These are phyloP conservation scores for Sebastes schlegelii DNA, from an alignment of 2,113 vertebrate species.

Conservation along the genomic window DNA sequence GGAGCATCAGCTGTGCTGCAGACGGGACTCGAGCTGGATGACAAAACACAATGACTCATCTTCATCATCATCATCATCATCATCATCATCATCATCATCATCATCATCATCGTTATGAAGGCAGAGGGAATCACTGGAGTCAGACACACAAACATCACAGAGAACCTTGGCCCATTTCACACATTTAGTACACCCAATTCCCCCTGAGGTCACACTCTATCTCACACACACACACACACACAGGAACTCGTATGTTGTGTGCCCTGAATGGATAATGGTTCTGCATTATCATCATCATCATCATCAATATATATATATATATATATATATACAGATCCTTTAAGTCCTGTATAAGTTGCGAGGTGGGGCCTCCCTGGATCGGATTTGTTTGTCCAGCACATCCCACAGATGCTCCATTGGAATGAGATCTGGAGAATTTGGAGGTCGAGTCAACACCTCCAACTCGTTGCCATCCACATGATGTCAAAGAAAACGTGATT, in stretches of 20 bases:
- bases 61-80: conserved; percentile 28
- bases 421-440: too few relatives aligned
- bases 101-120: conserved; percentile 8
- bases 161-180: conserved; percentile 69
- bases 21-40: not conserved
- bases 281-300: conserved; percentile 35
- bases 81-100: conserved; percentile 16
- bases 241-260: conserved; percentile 65
- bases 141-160: conserved; percentile 48
- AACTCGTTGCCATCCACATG: too few relatives aligned
- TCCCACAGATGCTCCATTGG: too few relatives aligned
- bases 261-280: conserved; percentile 76
- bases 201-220: conserved; percentile 34
- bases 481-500: too few relatives aligned
- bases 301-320: not conserved
- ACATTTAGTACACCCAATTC: conserved; percentile 59
- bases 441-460: too few relatives aligned
- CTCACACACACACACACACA: conserved; percentile 23
- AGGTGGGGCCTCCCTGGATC: too few relatives aligned
- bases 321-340: too few relatives aligned
- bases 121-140: conserved; percentile 24
- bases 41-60: conserved; percentile 34
- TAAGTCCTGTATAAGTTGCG: too few relatives aligned
- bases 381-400: too few relatives aligned
- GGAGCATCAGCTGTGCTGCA: conserved; percentile 30